Evolutionary conservation across 2,888 invertebrate species (phyloP), one percentile per base, ranked within the genome.

Genomic region (Stenolophus ochropezus): DNA sequence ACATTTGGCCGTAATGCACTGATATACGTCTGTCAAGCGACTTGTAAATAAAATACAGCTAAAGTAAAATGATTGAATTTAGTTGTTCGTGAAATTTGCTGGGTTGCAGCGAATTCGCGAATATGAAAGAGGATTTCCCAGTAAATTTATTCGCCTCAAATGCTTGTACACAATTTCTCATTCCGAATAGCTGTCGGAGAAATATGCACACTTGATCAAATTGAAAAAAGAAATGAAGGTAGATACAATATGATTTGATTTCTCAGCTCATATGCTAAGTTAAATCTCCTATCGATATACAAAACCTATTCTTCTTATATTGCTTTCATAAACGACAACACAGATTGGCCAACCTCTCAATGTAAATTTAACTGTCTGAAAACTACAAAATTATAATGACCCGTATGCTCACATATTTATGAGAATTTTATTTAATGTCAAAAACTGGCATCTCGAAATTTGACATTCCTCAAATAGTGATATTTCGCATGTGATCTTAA

Each of bases 101-200:
- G 23, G 27, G 61, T n/a, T 61, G 61, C 14, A 25, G 61, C 25
- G 20, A 69, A 69, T 11, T 42, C 42, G 42, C 42, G 33, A 69
- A 69, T 69, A 51, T 42, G 73, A 73, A 73, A 73, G 73, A 73
- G 51, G 73, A 73, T 73, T 73, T 73, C 51, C 47, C 73, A 14
- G 73, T 51, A 51, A 73, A 73, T 73, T 73, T 73, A 73, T 73
- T 73, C 51, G 51, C 73, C 49, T 47, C 73, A 73, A 73, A 73
- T 49, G 73, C 73, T 49, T 73, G 73, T 73, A 73, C 49, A 51
- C 73, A 73, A 73, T 73, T 73, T 73, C 49, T 73, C 73, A 73
- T 73, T 49, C 23, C 49, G 47, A 73, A 73, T 73, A 73, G 73
- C 73, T 73, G 73, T 73, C 73, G 47, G 20, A 73, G 69, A 69